Evolutionary conservation across 92 coral and sea anemone genomes (phyloP).

Genomic region (Zoanthus gigantus): DNA sequence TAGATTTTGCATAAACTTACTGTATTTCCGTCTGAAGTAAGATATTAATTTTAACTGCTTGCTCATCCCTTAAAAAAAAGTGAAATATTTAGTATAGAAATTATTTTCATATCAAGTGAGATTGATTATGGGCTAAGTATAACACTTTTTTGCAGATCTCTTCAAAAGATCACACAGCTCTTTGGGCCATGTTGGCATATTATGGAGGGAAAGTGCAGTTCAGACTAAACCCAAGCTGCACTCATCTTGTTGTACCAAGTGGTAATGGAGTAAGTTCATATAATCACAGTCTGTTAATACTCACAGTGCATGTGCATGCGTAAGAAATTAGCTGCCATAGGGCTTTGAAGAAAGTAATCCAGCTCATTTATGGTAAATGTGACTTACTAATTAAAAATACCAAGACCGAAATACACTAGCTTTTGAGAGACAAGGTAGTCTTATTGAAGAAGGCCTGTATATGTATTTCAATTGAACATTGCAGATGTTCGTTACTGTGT

Average conservation of each 20-base stretch:
- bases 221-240: slow-evolving; percentile 77
- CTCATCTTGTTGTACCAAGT: slow-evolving; percentile 84
- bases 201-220: slow-evolving; percentile 89
- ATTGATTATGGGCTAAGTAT: background rate
- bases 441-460: too few relatives aligned
- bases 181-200: slow-evolving; percentile 98
- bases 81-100: background rate
- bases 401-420: too few relatives aligned
- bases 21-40: background rate
- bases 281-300: too few relatives aligned
- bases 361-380: too few relatives aligned
- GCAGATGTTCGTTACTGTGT: too few relatives aligned
- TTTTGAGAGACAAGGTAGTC: too few relatives aligned
- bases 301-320: too few relatives aligned
- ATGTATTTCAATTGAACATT: too few relatives aligned
- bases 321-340: too few relatives aligned
- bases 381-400: too few relatives aligned
- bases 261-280: slow-evolving; percentile 83
- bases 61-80: too few relatives aligned
- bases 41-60: background rate
- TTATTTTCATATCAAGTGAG: background rate
- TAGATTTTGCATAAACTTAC: background rate
- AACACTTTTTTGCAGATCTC: slow-evolving; percentile 65
- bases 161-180: slow-evolving; percentile 74
- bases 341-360: too few relatives aligned